Conservation (phyloP, 2,888 invertebrate genomes). For the Apamea crenata region DNA sequence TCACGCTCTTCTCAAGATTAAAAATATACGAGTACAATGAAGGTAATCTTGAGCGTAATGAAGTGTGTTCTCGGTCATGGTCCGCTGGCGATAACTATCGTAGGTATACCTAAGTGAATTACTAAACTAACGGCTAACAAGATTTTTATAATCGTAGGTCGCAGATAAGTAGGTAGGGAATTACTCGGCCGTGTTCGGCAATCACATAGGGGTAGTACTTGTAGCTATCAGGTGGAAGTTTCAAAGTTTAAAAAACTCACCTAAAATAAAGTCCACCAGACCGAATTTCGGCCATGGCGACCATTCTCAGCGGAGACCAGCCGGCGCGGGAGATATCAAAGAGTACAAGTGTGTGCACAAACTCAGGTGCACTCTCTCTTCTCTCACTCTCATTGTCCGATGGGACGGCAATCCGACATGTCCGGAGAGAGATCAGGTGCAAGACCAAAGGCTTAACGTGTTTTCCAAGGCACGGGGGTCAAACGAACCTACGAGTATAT, state of each 20-base stretch:
- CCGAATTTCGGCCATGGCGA: not conserved
- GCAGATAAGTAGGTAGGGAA: conserved; percentile 4
- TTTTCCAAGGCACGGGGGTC: not conserved
- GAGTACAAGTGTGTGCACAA: not conserved
- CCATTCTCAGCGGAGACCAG: not conserved
- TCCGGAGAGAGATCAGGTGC: not conserved
- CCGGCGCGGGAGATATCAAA: not conserved
- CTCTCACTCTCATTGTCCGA: not conserved
- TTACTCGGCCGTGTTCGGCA: not conserved
- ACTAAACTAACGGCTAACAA: not conserved
- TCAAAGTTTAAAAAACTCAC: not conserved
- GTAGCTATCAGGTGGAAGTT: not conserved
- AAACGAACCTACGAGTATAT: not conserved
- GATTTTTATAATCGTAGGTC: conserved; percentile 28
- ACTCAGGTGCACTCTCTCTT: not conserved
- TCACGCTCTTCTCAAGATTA: conserved; percentile 44
- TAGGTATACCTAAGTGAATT: conserved; percentile 10
- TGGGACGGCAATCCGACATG: not conserved
- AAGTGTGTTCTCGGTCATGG: conserved; percentile 42
- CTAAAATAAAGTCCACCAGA: not conserved
- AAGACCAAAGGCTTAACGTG: not conserved
- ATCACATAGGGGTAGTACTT: not conserved
- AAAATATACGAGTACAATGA: conserved; percentile 54
- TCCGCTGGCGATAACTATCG: conserved; percentile 14
- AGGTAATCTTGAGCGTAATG: conserved; percentile 48